phyloP scores from a whole-genome alignment of 2,797 vertebrate species.

The Amniataba percoides region DNA sequence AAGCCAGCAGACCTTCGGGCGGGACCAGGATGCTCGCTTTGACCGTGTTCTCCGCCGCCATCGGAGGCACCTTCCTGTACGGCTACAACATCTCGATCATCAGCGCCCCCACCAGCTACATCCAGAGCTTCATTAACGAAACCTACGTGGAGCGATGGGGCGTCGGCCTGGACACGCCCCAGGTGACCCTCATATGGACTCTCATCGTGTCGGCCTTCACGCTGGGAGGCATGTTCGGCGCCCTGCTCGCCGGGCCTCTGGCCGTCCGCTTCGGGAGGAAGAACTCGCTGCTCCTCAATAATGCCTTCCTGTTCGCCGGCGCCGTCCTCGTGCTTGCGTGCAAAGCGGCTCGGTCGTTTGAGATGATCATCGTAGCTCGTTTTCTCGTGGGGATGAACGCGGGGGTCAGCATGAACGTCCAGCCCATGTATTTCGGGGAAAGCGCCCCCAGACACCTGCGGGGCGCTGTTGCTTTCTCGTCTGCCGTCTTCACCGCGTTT shows the following conservation, averaged over 20 bases:
- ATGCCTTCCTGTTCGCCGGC: constrained; percentile 84
- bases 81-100: constrained; percentile 95
- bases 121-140: constrained; percentile 91
- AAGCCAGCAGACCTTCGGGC: constrained; percentile 24
- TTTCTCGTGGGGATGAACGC: constrained; percentile 89
- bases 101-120: constrained; percentile 89
- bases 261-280: constrained; percentile 90
- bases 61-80: constrained; percentile 95
- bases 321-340: constrained; percentile 85
- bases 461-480: constrained; percentile 89
- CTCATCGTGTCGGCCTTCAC: constrained; percentile 88
- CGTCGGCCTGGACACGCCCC: constrained; percentile 63
- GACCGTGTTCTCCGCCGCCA: constrained; percentile 89
- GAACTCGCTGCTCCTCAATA: constrained; percentile 90
- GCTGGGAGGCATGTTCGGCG: constrained; percentile 88
- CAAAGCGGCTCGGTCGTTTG: constrained; percentile 85
- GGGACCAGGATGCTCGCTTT: constrained; percentile 80
- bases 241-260: constrained; percentile 90
- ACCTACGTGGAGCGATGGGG: constrained; percentile 87
- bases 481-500: constrained; percentile 90
- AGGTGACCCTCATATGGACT: constrained; percentile 89
- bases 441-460: constrained; percentile 90
- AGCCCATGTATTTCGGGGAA: constrained; percentile 95
- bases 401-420: constrained; percentile 92
- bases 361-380: constrained; percentile 90